Percentiles rank a stretch among this genome's conserved stretches.
Conservation (phyloP, 2,113 vertebrate species). For the Pogona vitticeps region DNA sequence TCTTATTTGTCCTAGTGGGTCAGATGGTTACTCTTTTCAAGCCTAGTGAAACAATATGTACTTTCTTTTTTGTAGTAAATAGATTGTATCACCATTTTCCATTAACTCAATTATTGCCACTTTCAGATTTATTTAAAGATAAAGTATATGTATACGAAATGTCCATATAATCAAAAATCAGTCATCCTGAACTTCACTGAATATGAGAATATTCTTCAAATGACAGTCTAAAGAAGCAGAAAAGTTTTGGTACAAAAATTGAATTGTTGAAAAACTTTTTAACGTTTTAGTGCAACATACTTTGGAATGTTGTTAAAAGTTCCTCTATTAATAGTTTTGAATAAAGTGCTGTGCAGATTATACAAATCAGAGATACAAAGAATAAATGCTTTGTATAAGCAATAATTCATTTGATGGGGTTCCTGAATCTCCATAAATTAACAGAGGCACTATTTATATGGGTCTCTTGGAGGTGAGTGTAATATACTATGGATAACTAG, state of each 20-base stretch:
- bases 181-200: background rate
- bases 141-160: background rate
- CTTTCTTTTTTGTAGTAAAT: background rate
- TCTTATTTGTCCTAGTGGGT: background rate
- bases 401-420: background rate
- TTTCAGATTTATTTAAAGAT: background rate
- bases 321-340: background rate
- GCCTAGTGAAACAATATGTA: background rate
- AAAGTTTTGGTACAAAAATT: background rate
- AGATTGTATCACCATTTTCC: background rate
- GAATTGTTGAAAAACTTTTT: background rate
- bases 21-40: background rate
- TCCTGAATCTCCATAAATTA: background rate
- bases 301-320: background rate
- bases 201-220: background rate
- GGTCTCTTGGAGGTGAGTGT: background rate
- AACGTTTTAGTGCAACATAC: constrained; percentile 3
- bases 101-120: background rate
- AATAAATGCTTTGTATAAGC: background rate
- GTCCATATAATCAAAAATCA: background rate
- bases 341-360: background rate
- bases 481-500: background rate
- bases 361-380: background rate
- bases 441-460: background rate
- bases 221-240: background rate